Evolutionary conservation across 2,888 invertebrate genomes (phyloP).

Genomic region (Prosopocoilus inquinatus): DNA sequence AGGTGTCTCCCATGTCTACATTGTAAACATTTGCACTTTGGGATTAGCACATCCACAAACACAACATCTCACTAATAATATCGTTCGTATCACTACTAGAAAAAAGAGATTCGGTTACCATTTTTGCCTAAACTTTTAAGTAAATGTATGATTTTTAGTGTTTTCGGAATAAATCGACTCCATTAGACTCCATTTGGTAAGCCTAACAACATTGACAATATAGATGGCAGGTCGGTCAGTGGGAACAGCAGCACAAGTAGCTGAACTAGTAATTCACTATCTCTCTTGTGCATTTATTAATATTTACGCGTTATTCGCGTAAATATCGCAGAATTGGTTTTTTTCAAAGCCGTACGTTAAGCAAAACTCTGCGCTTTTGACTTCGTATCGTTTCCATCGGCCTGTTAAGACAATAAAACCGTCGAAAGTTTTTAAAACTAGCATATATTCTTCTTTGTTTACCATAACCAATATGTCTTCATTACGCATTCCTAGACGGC

Average conservation of each 20-base stretch:
- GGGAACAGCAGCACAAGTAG: slow-evolving; percentile 23
- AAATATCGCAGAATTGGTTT: background rate
- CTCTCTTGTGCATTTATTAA: slow-evolving; percentile 15
- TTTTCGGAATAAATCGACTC: slow-evolving; percentile 64
- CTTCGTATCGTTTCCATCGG: slow-evolving; percentile 1
- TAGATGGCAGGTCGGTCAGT: slow-evolving; percentile 60
- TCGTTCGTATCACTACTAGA: slow-evolving; percentile 36
- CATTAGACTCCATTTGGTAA: slow-evolving; percentile 62
- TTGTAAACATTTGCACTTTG: slow-evolving; percentile 52
- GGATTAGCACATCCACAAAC: slow-evolving; percentile 44
- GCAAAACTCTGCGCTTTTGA: background rate
- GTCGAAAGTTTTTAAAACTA: slow-evolving; percentile 20
- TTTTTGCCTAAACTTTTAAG: slow-evolving; percentile 52
- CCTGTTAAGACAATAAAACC: background rate
- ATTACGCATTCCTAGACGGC: slow-evolving; percentile 52
- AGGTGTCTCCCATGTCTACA: slow-evolving; percentile 55
- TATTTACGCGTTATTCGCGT: background rate
- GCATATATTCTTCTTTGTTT: slow-evolving; percentile 43
- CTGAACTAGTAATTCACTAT: slow-evolving; percentile 20
- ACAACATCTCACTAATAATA: slow-evolving; percentile 39
- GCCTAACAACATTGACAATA: slow-evolving; percentile 77
- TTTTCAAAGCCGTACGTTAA: too few species aligned
- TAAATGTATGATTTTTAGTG: slow-evolving; percentile 57
- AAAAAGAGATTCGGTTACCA: slow-evolving; percentile 47
- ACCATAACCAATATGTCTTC: slow-evolving; percentile 58